phyloP scores from a whole-genome alignment of 2,797 vertebrate species.

The Antrozous pallidus region DNA sequence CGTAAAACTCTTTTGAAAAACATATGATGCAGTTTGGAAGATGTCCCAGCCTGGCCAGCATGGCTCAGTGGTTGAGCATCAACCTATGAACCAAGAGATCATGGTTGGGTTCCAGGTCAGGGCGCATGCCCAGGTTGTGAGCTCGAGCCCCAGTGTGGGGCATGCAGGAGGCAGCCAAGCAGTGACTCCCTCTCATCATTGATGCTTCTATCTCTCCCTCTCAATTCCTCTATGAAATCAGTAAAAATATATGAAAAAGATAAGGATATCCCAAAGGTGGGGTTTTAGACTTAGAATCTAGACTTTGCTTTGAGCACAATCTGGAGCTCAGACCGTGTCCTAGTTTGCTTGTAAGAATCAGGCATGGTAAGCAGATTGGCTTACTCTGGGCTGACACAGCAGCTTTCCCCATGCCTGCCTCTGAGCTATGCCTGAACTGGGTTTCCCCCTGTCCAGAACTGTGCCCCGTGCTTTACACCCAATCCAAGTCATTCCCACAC shows the following conservation, averaged over 20 bases:
- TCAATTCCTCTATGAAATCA: too few relatives aligned
- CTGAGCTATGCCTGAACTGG: not conserved
- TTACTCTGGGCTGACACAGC: not conserved
- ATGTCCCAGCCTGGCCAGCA: too few relatives aligned
- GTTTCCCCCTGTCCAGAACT: not conserved
- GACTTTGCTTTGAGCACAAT: not conserved
- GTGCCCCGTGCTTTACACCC: not conserved
- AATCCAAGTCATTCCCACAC: not conserved
- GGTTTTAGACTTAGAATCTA: not conserved
- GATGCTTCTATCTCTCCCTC: too few relatives aligned
- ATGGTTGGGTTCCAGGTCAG: too few relatives aligned
- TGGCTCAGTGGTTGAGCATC: too few relatives aligned
- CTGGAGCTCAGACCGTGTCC: not conserved
- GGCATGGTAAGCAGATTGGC: not conserved
- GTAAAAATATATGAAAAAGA: too few relatives aligned
- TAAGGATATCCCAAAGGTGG: not conserved
- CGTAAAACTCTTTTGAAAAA: not conserved
- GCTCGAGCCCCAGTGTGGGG: too few relatives aligned
- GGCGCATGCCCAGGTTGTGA: too few relatives aligned
- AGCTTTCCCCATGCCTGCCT: not conserved
- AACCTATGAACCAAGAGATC: too few relatives aligned
- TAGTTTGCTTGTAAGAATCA: not conserved
- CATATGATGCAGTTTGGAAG: not conserved
- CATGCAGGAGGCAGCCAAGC: too few relatives aligned
- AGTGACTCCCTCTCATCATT: too few relatives aligned